Conservation (phyloP, 2,113 vertebrate genomes). For the Herpetotheres cachinnans region DNA sequence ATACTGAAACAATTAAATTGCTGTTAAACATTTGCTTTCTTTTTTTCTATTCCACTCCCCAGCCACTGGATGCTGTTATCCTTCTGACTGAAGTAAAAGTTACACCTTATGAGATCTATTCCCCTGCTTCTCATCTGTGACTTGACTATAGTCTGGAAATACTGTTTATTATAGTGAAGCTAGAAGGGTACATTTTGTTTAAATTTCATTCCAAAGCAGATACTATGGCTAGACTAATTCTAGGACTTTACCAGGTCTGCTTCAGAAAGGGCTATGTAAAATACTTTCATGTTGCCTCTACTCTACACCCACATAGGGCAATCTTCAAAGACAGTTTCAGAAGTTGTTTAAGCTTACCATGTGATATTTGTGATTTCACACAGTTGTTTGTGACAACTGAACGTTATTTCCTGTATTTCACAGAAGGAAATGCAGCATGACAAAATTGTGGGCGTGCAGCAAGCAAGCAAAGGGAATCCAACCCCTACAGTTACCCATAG, state of each 20-base stretch:
- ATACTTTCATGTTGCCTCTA: background rate
- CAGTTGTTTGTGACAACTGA: background rate
- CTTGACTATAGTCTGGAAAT: background rate
- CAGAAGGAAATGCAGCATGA: background rate
- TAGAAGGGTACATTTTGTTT: background rate
- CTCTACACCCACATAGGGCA: no score
- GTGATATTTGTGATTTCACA: background rate
- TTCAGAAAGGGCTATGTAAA: background rate
- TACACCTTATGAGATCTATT: background rate
- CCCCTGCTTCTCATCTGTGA: background rate
- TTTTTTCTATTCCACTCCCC: background rate
- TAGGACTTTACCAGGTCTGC: background rate
- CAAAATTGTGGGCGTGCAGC: background rate
- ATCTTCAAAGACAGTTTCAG: background rate
- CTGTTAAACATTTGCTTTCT: background rate
- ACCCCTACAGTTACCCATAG: no score
- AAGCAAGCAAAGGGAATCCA: background rate
- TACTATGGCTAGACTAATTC: no score
- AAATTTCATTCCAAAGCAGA: background rate
- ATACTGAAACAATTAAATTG: background rate
- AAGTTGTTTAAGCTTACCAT: background rate
- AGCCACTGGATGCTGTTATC: background rate
- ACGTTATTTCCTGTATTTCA: background rate
- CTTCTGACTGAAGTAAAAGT: background rate
- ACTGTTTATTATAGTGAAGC: background rate